phyloP scores from a whole-genome alignment of 2,113 vertebrate genomes.

The Callithrix jacchus region DNA sequence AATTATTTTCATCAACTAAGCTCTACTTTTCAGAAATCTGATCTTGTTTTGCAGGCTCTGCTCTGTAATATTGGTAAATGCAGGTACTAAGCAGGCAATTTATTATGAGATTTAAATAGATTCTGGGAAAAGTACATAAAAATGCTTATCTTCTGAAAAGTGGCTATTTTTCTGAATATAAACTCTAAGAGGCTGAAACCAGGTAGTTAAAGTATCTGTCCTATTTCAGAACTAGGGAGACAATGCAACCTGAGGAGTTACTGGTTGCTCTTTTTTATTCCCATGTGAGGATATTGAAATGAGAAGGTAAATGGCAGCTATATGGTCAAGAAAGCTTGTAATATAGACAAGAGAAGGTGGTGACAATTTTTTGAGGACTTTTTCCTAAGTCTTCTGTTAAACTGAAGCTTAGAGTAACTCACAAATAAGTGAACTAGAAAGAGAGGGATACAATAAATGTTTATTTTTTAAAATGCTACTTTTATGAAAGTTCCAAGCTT shows the following conservation, averaged over 20 bases:
- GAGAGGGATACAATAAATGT: not conserved
- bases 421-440: not conserved
- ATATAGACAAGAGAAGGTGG: not conserved
- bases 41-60: conserved; percentile 43
- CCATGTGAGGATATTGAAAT: not conserved
- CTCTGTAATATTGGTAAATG: conserved; percentile 56
- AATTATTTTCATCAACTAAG: conserved; percentile 75
- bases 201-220: not conserved
- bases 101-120: conserved; percentile 68
- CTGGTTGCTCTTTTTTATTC: not conserved
- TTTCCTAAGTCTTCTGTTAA: not conserved
- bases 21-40: conserved; percentile 60
- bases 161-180: conserved; percentile 15
- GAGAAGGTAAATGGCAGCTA: not conserved
- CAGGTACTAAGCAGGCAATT: conserved; percentile 48
- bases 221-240: not conserved
- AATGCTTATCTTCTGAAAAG: conserved; percentile 49
- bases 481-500: conserved; percentile 15
- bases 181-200: not conserved
- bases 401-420: not conserved
- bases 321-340: not conserved
- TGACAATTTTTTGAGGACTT: not conserved
- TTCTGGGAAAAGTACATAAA: conserved; percentile 11
- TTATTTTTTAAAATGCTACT: not conserved
- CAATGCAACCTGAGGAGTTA: not conserved